Base-by-base conservation (phyloP, 2,888 invertebrate genomes). In the Ecliptopera silaceata region DNA sequence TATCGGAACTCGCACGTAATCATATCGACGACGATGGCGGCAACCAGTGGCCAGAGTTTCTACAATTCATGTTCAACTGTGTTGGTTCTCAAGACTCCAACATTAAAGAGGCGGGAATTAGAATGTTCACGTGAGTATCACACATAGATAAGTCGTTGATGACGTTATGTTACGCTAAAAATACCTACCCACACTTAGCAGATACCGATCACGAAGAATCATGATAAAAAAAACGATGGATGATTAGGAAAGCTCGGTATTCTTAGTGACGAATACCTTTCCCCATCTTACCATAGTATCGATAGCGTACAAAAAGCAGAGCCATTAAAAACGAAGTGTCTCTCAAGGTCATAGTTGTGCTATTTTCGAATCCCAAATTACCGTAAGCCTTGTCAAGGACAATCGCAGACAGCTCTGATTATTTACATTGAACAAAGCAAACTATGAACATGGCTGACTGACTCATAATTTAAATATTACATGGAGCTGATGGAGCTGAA, bases 31-130 rank as follows among this genome's bases (percentile, higher is more conserved):
- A 98, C 71, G 97, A 98, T 80, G 98, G 98, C 47, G 97, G 96
- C 79, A 98, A 98, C 88, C 95, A 95, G 68, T 99, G 99, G 99
- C 98, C 97, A 8, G 98, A 99, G 82, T 97, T 99, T 80, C 92
- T 99, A 64, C 95, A 95, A 84, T 99, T 98, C 82, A 93, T 99
- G 77, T 99, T 99, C 87, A 97, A 97, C 80, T 98, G 98, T 86
- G 98, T 98, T 46, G 96, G 94, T 82, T 95, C 97, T 38, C 93
- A 95, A 43, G 94, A 95, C 74, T 92, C 96, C 20, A 94, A 95
- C 63, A 92, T 98, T 56, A 98, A 97, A 87, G 98, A 99, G 84
- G 95, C 97, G 67, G 98, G 98, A 36, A 94, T 99, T 52, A 94
- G 97, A 68, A 97, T 99, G 92, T 98, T 99, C 77, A 96, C 97